Conservation (phyloP, 2,113 vertebrate genomes). For the Myiagra hebetior region DNA sequence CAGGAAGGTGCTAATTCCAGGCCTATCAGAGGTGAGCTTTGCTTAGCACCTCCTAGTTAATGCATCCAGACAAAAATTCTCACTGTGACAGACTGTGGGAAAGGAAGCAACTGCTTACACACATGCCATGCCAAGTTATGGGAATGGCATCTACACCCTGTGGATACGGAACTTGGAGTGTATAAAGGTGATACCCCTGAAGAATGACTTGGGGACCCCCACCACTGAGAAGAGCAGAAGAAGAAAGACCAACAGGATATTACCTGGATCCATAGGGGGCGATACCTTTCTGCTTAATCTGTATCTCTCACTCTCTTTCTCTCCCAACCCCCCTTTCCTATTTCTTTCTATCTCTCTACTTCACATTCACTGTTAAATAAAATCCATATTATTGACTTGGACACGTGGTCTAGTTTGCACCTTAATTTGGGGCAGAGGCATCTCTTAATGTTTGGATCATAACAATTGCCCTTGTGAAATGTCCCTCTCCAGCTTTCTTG, state of each 20-base stretch:
- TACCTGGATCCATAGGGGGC: rapidly evolving
- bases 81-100: not conserved
- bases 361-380: not conserved
- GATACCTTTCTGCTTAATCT: not conserved
- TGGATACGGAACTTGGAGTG: not conserved
- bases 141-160: not conserved
- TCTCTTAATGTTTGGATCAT: not conserved
- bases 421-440: not conserved
- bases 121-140: not conserved
- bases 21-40: not conserved
- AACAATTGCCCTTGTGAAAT: not conserved
- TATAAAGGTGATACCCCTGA: not conserved
- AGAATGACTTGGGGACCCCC: not conserved
- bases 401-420: not conserved
- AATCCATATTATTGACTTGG: not conserved
- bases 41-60: not conserved
- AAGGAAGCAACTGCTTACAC: not conserved
- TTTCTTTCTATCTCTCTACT: not conserved
- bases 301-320: not conserved
- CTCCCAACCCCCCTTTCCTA: rapidly evolving
- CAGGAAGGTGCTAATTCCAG: not conserved
- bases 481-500: not conserved
- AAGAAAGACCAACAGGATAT: not conserved
- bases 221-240: not conserved
- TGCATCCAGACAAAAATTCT: not conserved